Evolutionary conservation across 35 echinoderm and acorn worm genomes (phyloP).

Genomic region (Amphiura filiformis): DNA sequence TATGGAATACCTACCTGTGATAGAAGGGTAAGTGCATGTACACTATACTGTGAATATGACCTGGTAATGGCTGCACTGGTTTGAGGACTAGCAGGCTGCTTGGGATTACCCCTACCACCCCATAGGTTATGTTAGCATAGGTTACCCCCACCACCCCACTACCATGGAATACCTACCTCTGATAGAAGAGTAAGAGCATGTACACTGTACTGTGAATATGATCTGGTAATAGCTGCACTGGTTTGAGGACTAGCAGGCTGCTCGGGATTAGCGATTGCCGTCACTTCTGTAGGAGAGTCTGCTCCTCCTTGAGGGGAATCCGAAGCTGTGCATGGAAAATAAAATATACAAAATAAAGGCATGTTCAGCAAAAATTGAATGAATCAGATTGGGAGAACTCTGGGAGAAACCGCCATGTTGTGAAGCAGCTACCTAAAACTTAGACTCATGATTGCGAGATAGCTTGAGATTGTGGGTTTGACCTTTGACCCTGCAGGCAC

Average conservation of each 20-base stretch:
- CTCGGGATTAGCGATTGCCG: neutral
- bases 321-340: conserved; percentile 28
- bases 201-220: conserved; percentile 97
- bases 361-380: too few relatives aligned
- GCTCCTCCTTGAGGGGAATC: conserved; percentile 38
- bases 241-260: neutral
- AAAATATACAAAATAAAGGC: neutral
- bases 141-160: too few relatives aligned
- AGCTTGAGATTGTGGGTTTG: too few relatives aligned
- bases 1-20: conserved; percentile 74
- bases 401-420: too few relatives aligned
- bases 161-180: conserved; percentile 74
- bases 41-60: conserved; percentile 91
- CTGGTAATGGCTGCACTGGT: too few relatives aligned
- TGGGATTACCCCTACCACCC: too few relatives aligned
- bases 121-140: too few relatives aligned
- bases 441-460: too few relatives aligned
- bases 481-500: too few relatives aligned
- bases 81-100: too few relatives aligned
- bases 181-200: conserved; percentile 81
- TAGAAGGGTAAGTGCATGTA: conserved; percentile 77
- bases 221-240: neutral
- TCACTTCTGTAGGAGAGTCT: conserved; percentile 45
- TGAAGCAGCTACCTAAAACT: too few relatives aligned
- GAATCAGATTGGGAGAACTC: too few relatives aligned